Conservation (phyloP, 1,140 invertebrate species). For the Myzus persicae region DNA sequence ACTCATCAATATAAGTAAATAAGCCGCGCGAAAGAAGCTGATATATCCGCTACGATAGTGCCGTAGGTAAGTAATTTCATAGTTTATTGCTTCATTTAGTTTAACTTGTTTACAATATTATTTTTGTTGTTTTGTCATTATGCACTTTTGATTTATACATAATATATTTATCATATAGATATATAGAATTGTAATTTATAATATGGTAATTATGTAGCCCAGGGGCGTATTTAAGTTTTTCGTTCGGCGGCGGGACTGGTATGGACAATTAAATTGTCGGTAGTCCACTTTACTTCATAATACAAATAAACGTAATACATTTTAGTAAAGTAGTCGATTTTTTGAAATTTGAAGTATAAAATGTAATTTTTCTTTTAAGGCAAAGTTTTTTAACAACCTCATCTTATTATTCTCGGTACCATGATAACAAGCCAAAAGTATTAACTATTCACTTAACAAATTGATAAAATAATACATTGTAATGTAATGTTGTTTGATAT, state of each 20-base stretch:
- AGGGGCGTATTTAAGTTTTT: not conserved
- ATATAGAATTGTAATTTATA: not conserved
- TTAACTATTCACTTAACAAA: not conserved
- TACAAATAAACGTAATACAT: not conserved
- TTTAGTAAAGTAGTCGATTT: not conserved
- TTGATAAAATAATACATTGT: not conserved
- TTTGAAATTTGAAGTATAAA: not conserved
- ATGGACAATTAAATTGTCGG: not conserved
- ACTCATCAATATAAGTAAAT: not conserved
- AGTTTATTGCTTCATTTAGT: constrained; percentile 14
- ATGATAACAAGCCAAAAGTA: not conserved
- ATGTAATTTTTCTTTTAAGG: not conserved
- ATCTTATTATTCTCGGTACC: not conserved
- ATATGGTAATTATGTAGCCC: not conserved
- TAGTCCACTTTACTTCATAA: not conserved
- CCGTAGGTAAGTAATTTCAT: constrained; percentile 33
- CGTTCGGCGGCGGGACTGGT: not conserved
- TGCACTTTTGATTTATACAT: not conserved
- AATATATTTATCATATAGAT: not conserved
- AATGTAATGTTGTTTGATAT: not conserved
- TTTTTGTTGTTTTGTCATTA: not conserved
- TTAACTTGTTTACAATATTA: constrained; percentile 11
- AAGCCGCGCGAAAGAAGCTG: constrained; percentile 9
- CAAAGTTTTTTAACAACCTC: not conserved
- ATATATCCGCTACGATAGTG: constrained; percentile 21